Evolutionary conservation across 23 tunicate genomes (phyloP).

Genomic region (Phallusia fumigata): DNA sequence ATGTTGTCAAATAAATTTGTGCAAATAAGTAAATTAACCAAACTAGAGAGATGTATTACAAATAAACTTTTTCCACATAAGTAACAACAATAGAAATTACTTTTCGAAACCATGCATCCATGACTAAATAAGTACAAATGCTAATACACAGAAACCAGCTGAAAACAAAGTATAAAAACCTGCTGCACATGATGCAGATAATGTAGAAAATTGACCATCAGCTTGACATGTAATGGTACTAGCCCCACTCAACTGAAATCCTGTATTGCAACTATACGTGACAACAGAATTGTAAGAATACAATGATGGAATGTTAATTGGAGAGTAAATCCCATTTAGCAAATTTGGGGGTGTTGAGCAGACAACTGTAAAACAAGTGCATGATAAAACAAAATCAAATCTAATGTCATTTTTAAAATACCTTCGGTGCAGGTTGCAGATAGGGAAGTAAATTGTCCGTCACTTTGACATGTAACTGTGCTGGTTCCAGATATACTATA

Average conservation of each 20-base stretch:
- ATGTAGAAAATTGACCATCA: not conserved
- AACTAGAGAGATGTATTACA: too few relatives aligned
- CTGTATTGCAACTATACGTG: not conserved
- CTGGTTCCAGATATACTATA: not conserved
- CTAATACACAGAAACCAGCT: too few relatives aligned
- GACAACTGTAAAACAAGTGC: not conserved
- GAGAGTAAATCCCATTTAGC: not conserved
- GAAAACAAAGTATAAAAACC: too few relatives aligned
- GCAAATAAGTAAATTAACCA: too few relatives aligned
- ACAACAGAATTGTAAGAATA: not conserved
- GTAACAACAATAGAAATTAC: too few relatives aligned
- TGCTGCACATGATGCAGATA: not conserved
- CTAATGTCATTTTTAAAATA: not conserved
- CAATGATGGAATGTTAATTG: not conserved
- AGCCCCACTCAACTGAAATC: not conserved
- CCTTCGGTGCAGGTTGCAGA: constrained; percentile 17
- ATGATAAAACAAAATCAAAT: too few relatives aligned
- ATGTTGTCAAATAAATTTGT: too few relatives aligned
- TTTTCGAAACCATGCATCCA: too few relatives aligned
- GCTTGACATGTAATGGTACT: not conserved
- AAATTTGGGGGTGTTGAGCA: not conserved
- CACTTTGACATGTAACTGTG: constrained; percentile 7
- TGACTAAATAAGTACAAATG: too few relatives aligned
- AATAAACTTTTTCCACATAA: too few relatives aligned
- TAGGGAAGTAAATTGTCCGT: constrained; percentile 1